Evolutionary conservation across 2,888 invertebrate species (phyloP).

Genomic region (Nymphalis c-album): DNA sequence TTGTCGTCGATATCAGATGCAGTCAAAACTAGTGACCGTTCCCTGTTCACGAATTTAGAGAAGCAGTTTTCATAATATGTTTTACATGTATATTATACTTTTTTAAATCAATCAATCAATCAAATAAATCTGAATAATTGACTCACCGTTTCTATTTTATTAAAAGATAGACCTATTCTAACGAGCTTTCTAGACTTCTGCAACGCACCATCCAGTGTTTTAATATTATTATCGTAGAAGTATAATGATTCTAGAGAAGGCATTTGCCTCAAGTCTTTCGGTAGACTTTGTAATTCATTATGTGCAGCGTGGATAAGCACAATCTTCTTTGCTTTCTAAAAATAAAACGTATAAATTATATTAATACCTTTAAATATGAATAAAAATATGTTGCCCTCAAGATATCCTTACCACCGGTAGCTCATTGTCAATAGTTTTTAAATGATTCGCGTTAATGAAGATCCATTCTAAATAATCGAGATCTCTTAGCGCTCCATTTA

Average conservation of each 20-base stretch:
- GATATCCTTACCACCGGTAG: constrained; percentile 83
- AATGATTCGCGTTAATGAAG: constrained; percentile 88
- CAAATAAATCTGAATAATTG: background rate
- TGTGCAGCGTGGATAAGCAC: constrained; percentile 87
- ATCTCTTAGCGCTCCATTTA: constrained; percentile 90
- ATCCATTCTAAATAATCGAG: constrained; percentile 88
- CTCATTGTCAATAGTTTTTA: constrained; percentile 88
- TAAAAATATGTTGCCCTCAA: background rate
- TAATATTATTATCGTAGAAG: constrained; percentile 87
- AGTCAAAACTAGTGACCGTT: too few species aligned
- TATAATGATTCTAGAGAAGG: constrained; percentile 86
- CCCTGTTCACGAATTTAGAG: too few species aligned
- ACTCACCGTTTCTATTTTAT: constrained; percentile 87
- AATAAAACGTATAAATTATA: constrained; percentile 31
- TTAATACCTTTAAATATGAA: background rate
- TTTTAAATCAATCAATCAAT: background rate
- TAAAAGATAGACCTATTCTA: constrained; percentile 86
- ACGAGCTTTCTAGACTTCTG: constrained; percentile 85
- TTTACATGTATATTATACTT: background rate
- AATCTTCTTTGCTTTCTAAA: constrained; percentile 83
- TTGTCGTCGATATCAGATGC: too few species aligned
- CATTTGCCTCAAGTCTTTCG: constrained; percentile 86
- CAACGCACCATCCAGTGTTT: constrained; percentile 86
- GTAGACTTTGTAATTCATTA: constrained; percentile 86
- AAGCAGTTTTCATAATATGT: too few species aligned